Base-by-base conservation (phyloP, 1,140 invertebrate genomes). In the Papilio polyxenes region DNA sequence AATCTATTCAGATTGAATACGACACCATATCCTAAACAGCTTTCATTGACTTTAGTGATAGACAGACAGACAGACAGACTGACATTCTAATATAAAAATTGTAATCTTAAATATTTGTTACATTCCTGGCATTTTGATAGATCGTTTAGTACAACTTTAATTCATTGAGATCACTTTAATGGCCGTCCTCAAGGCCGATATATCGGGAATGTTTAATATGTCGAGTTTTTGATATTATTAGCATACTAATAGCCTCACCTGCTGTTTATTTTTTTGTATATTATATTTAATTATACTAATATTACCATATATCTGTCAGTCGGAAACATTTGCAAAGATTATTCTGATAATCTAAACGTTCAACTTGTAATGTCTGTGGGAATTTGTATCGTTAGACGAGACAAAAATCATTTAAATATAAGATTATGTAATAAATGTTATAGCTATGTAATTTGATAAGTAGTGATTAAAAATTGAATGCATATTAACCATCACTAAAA, bases 291-390 rank as follows among this genome's bases (percentile, higher is more conserved):
- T 69, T 69, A 69, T 37, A 37, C 23, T 69, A 69, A 37, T 37
- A 69, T 69, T 69, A 69, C 31, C 65, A 69, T 69, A 69, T 69
- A 69, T 69, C 65, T 69, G 65, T 69, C 65, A 69, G 65, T 69
- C 9, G 65, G 23, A 69, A 37, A 69, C 65, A 69, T 69, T 69
- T 69, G 65, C 65, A 37, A 69, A 69, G 65, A 69, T 69, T 31
- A 69, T 69, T 69, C 11, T 37, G 65, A 69, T 69, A 69, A 69
- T 69, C 23, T 69, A 69, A 69, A 31, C 65, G 65, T 11, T 69
- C 65, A 13, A 69, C 65, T 31, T 37, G 65, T 31, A 20, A 59
- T 37, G 23, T 69, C 65, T 11, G 65, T 69, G 65, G 65, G 65
- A 69, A 69, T 69, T 69, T 5, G 13, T 69, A 69, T 69, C 62